Conservation (phyloP, 2,797 vertebrate genomes). For the Gymnoscopelus microlampas region DNA sequence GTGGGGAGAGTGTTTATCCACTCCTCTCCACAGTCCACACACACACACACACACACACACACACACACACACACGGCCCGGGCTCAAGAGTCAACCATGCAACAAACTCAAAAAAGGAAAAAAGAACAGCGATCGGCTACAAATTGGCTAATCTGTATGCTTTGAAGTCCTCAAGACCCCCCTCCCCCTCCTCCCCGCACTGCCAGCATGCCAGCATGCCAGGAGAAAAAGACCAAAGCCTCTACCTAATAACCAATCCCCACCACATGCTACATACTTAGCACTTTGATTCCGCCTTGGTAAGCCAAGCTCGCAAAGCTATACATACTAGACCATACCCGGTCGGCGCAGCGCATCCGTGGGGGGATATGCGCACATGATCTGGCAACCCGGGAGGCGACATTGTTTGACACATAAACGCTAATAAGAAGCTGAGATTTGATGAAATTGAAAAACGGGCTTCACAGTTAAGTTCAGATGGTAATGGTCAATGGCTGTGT, state of each 20-base stretch:
- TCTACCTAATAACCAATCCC: conserved; percentile 64
- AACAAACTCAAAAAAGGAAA: conserved; percentile 49
- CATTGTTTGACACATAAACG: too few species aligned
- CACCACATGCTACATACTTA: conserved; percentile 58
- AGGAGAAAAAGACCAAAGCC: conserved; percentile 62
- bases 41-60: too few species aligned
- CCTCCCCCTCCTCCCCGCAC: conserved; percentile 36
- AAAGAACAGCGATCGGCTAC: conserved; percentile 37
- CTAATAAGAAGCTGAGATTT: too few species aligned
- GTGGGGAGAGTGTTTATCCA: too few species aligned
- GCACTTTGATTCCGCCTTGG: conserved; percentile 58
- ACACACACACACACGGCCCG: not conserved
- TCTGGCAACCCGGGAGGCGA: too few species aligned
- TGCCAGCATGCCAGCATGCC: conserved; percentile 48
- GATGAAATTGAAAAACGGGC: too few species aligned
- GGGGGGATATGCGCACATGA: too few species aligned
- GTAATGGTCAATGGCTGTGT: too few species aligned
- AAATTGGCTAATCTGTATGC: conserved; percentile 60
- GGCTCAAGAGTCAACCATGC: conserved; percentile 21
- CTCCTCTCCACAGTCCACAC: too few species aligned
- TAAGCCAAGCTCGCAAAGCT: conserved; percentile 42
- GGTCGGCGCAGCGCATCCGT: too few species aligned
- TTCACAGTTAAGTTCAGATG: too few species aligned
- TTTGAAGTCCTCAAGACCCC: conserved; percentile 59
- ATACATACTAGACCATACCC: too few species aligned